Percentiles rank a stretch among this genome's conserved stretches.
These are phyloP conservation scores for Phaetusa simplex DNA, from an alignment of 2,113 vertebrate genomes.

Conservation along the genomic window DNA sequence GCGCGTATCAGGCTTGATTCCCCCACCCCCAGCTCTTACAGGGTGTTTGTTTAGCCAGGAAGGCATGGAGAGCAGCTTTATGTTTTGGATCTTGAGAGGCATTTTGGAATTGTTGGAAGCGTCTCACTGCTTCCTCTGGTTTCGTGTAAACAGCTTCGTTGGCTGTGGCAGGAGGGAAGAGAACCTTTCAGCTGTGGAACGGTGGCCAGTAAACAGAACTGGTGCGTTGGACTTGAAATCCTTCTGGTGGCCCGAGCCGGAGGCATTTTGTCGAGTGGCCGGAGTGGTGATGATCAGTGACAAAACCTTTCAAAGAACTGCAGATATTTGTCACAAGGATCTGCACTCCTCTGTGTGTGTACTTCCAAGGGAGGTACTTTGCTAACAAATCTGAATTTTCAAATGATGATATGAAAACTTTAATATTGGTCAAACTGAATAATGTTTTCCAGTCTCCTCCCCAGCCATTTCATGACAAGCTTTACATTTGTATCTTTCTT, in stretches of 20 bases:
- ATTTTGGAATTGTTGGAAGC: conserved; percentile 24
- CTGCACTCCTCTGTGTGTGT: not conserved
- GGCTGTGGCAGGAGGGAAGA: conserved; percentile 20
- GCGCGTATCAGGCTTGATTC: not conserved
- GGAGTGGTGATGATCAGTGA: not conserved
- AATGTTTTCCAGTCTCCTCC: not conserved
- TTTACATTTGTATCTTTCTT: not conserved
- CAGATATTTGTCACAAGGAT: not conserved
- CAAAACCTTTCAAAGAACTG: not conserved
- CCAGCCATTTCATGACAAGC: not conserved
- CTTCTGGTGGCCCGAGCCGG: not conserved
- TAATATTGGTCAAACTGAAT: not conserved
- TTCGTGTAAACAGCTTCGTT: conserved; percentile 41
- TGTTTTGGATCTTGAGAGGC: conserved; percentile 25
- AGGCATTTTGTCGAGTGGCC: not conserved
- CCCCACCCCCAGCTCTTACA: not conserved
- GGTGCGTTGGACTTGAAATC: rapidly evolving
- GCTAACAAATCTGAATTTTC: not conserved
- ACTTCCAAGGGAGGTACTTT: not conserved
- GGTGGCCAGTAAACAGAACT: not conserved
- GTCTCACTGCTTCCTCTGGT: conserved; percentile 20
- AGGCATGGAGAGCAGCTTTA: conserved; percentile 16
- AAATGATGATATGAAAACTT: not conserved
- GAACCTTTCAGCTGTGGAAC: not conserved
- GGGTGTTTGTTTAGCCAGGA: conserved; percentile 18